A percentile compares a stretch with the other conserved stretches of the same genome.
phyloP scores from a whole-genome alignment of 1,140 invertebrate species.

The Babylonia areolata region DNA sequence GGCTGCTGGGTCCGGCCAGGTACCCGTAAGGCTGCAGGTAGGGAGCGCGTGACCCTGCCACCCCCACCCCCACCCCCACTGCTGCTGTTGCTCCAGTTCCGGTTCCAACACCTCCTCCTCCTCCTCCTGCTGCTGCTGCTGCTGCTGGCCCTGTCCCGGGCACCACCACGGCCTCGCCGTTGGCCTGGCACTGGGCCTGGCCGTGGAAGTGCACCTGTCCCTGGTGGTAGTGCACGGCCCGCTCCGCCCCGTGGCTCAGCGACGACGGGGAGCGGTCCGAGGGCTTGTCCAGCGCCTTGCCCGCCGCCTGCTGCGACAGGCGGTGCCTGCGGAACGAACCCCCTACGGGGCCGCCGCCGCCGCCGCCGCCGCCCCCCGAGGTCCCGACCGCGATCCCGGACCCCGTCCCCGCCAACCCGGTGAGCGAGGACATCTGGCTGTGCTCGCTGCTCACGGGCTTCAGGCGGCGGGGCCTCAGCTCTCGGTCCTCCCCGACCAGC shows the following conservation, averaged over 20 bases:
- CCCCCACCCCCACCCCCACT: not conserved
- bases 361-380: not conserved
- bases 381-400: not conserved
- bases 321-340: slow-evolving; percentile 1
- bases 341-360: not conserved
- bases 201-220: not conserved
- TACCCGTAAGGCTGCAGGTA: slow-evolving; percentile 48
- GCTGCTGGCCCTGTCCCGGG: not conserved
- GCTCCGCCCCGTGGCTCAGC: slow-evolving; percentile 10
- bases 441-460: slow-evolving; percentile 47
- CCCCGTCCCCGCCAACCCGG: slow-evolving; percentile 37
- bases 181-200: not conserved
- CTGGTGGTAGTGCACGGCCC: slow-evolving; percentile 19
- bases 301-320: slow-evolving; percentile 14
- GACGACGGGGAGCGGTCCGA: not conserved
- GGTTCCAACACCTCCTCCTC: not conserved
- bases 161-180: slow-evolving; percentile 22
- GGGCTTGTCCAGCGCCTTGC: slow-evolving; percentile 32
- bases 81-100: not conserved
- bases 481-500: slow-evolving; percentile 85
- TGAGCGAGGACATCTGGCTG: slow-evolving; percentile 29
- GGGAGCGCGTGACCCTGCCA: not conserved
- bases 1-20: slow-evolving; percentile 48
- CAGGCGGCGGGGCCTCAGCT: slow-evolving; percentile 35
- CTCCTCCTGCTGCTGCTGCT: not conserved